These are phyloP conservation scores for Styela clava DNA, from an alignment of 23 tunicate species.

Conservation along the genomic window DNA sequence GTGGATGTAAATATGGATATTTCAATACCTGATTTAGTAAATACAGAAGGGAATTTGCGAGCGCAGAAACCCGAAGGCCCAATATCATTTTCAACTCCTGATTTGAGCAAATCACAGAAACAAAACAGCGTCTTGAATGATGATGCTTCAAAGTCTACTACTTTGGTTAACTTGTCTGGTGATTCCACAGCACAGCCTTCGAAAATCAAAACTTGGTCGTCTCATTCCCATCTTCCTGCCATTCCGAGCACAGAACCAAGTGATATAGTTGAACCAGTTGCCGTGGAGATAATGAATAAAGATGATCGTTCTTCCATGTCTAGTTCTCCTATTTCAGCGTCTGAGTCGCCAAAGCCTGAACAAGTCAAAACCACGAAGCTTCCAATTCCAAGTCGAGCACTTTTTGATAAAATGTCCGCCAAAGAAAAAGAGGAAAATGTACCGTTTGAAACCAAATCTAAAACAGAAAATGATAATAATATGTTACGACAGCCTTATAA, in stretches of 20 bases:
- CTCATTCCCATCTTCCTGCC: slow-evolving; percentile 75
- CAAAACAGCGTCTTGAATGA: neutral
- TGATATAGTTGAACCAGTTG: neutral
- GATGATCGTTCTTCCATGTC: slow-evolving; percentile 15
- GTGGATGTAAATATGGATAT: neutral
- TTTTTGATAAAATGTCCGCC: neutral
- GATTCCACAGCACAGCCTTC: neutral
- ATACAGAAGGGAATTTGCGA: neutral
- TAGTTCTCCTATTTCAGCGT: neutral
- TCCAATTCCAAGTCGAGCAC: slow-evolving; percentile 13
- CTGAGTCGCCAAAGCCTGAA: neutral
- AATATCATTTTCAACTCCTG: slow-evolving; percentile 12
- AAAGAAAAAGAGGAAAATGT: neutral
- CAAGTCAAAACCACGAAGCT: neutral
- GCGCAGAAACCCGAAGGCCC: neutral
- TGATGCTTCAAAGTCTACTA: neutral
- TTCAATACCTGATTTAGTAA: neutral
- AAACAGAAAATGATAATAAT: neutral
- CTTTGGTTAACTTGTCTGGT: neutral
- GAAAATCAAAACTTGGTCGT: slow-evolving; percentile 73
- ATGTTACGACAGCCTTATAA: neutral
- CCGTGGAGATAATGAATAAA: slow-evolving; percentile 11
- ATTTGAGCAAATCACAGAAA: neutral
- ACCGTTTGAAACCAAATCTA: neutral
- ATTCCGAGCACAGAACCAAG: neutral